Conservation (phyloP, 2,113 vertebrate species). For the Sorex araneus region DNA sequence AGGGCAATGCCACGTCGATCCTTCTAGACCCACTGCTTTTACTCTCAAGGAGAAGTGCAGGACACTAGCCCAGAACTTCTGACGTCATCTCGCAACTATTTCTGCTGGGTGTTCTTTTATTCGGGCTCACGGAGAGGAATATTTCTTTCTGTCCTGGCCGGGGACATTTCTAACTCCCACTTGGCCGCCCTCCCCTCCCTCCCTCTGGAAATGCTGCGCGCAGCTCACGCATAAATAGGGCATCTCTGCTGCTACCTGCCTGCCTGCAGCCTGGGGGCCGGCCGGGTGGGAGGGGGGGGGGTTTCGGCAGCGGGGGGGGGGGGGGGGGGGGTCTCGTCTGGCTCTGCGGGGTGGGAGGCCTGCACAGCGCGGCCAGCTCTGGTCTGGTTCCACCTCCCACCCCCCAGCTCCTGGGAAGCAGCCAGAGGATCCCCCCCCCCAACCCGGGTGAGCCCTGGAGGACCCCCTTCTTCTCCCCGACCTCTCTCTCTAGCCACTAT, state of each 20-base stretch:
- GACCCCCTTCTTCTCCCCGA: background rate
- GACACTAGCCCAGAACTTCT: slow-evolving; percentile 80
- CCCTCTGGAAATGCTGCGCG: background rate
- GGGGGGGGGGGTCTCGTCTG: slow-evolving; percentile 29
- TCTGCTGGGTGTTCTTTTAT: slow-evolving; percentile 83
- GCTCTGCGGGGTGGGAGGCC: background rate
- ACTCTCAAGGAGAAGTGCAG: slow-evolving; percentile 84
- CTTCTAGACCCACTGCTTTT: slow-evolving; percentile 70
- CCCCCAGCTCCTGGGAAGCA: background rate
- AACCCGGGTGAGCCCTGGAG: slow-evolving; percentile 8
- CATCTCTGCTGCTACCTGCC: slow-evolving; percentile 49
- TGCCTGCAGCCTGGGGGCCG: background rate
- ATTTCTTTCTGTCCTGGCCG: slow-evolving; percentile 73
- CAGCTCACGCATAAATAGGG: slow-evolving; percentile 20
- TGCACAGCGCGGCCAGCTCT: too few species aligned
- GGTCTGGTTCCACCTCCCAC: too few species aligned
- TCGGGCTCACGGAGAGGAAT: slow-evolving; percentile 67
- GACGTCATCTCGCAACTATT: slow-evolving; percentile 76
- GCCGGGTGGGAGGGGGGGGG: background rate
- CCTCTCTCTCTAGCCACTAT: background rate
- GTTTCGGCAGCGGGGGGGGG: slow-evolving; percentile 57
- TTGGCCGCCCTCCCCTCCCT: slow-evolving; percentile 42
- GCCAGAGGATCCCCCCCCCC: background rate
- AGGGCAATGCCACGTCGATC: slow-evolving; percentile 77
- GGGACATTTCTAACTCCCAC: slow-evolving; percentile 59